phyloP scores from a whole-genome alignment of 2,888 invertebrate genomes.

The Lacanobia wlatinum region DNA sequence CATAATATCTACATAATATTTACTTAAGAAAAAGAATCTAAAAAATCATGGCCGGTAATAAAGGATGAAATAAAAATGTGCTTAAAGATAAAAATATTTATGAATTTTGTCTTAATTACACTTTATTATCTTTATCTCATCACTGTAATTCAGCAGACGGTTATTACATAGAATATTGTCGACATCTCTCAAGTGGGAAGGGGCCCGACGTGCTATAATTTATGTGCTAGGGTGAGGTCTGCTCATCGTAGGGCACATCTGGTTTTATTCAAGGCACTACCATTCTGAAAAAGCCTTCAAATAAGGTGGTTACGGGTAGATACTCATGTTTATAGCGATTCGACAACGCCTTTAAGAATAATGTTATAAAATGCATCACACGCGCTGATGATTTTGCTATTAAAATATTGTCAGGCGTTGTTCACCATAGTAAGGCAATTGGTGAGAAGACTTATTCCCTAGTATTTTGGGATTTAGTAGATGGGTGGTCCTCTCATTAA shows the following conservation, averaged over 20 bases:
- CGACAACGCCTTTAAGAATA: constrained; percentile 48
- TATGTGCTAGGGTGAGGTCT: constrained; percentile 74
- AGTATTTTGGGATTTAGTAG: no score
- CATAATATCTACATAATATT: no score
- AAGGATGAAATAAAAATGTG: constrained; percentile 46
- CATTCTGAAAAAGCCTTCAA: constrained; percentile 49
- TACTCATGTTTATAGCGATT: constrained; percentile 14
- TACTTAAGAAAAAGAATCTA: no score
- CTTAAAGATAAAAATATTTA: constrained; percentile 34
- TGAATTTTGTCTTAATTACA: constrained; percentile 55
- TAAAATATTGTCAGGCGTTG: constrained; percentile 47
- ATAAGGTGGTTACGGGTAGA: constrained; percentile 52
- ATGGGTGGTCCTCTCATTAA: no score
- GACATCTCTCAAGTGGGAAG: constrained; percentile 74
- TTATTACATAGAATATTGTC: constrained; percentile 76
- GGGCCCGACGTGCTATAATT: constrained; percentile 83
- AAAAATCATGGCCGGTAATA: no score
- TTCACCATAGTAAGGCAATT: no score
- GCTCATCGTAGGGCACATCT: constrained; percentile 78
- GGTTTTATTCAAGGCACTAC: constrained; percentile 75
- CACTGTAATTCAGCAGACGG: constrained; percentile 71
- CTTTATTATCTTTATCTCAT: constrained; percentile 70
- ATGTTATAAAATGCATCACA: not conserved
- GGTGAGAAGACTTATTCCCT: no score
- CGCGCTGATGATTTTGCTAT: constrained; percentile 50